These are phyloP conservation scores for Poecilia picta DNA, from an alignment of 2,797 vertebrate species.

Conservation along the genomic window DNA sequence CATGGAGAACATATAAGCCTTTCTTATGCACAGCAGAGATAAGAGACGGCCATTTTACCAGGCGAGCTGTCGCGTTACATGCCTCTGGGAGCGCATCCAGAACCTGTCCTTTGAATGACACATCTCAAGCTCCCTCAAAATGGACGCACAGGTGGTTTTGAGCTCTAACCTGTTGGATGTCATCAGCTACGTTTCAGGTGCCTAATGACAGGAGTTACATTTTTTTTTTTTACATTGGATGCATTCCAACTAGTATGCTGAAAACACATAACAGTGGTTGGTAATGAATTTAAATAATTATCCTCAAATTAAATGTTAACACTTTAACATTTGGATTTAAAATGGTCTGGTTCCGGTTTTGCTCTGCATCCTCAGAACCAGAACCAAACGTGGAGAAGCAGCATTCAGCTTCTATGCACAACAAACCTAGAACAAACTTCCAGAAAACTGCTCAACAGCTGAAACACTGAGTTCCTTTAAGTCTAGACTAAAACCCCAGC, in stretches of 20 bases:
- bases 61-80: slow-evolving; percentile 70
- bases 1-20: slow-evolving; percentile 83
- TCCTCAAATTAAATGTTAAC: background rate
- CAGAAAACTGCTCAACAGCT: too few species aligned
- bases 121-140: slow-evolving; percentile 59
- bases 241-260: background rate
- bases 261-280: background rate
- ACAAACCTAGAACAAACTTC: too few species aligned
- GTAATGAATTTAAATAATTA: background rate
- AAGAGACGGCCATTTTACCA: slow-evolving; percentile 86
- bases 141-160: slow-evolving; percentile 70
- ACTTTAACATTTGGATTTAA: background rate
- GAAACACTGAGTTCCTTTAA: too few species aligned
- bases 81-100: slow-evolving; percentile 76
- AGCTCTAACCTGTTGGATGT: slow-evolving; percentile 80
- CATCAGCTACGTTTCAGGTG: slow-evolving; percentile 66
- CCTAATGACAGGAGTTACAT: background rate
- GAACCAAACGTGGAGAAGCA: too few species aligned
- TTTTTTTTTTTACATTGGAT: background rate
- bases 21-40: slow-evolving; percentile 86
- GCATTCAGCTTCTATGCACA: too few species aligned
- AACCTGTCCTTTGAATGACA: slow-evolving; percentile 81
- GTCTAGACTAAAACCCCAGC: too few species aligned
- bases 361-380: too few species aligned
- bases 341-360: too few species aligned